Conservation (phyloP, 2,113 vertebrate genomes). For the Platycercus adscitus region DNA sequence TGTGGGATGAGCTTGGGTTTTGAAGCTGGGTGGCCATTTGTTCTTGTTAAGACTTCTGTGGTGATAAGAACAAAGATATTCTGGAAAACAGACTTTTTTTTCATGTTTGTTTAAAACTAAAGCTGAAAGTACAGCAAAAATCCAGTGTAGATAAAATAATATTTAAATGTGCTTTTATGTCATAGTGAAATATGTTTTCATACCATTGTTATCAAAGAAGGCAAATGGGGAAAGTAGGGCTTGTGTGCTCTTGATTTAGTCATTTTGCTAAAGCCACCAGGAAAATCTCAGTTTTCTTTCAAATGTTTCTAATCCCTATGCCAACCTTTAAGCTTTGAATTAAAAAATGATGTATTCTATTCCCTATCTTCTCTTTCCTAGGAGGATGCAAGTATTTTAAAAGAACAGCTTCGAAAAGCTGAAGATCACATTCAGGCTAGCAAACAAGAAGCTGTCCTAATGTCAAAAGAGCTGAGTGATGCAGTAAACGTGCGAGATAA, state of each 20-base stretch:
- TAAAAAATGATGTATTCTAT: neutral
- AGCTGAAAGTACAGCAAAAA: neutral
- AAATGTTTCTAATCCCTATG: neutral
- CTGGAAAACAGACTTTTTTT: neutral
- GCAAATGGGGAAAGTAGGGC: neutral
- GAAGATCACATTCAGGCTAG: conserved; percentile 94
- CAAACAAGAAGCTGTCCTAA: conserved; percentile 87
- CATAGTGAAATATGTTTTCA: neutral
- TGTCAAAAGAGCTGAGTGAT: conserved; percentile 91
- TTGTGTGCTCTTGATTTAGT: neutral
- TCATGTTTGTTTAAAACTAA: neutral
- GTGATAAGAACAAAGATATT: neutral
- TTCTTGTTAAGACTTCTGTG: neutral
- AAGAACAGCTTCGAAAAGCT: conserved; percentile 92
- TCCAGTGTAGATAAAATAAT: neutral
- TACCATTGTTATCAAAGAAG: neutral
- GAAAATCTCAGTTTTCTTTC: neutral
- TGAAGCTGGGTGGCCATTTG: neutral
- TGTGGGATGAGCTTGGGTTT: neutral
- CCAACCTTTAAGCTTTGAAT: neutral
- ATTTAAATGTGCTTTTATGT: neutral
- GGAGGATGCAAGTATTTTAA: conserved; percentile 85
- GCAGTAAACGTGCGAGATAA: conserved; percentile 90
- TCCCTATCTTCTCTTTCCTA: conserved; percentile 53
- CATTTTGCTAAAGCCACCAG: neutral